These are phyloP conservation scores for Labia minor DNA, from an alignment of 2,888 invertebrate species.

Conservation along the genomic window DNA sequence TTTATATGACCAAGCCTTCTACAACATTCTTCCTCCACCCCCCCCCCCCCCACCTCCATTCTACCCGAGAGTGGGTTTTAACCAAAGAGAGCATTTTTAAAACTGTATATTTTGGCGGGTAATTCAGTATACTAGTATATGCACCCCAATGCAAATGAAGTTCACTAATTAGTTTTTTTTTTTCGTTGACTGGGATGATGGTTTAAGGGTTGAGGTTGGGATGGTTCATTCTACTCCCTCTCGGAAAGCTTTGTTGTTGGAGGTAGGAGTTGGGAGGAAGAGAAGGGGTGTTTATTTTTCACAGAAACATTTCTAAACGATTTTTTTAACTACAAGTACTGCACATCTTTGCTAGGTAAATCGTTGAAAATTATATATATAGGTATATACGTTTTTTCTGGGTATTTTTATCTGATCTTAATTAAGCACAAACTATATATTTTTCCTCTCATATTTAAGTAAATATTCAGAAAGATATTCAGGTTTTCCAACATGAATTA, in stretches of 20 bases:
- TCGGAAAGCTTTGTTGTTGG: too few species aligned
- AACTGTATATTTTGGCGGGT: conserved; percentile 13
- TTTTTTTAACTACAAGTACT: not conserved
- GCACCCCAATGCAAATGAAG: conserved; percentile 1
- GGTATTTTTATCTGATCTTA: too few species aligned
- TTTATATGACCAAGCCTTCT: not conserved
- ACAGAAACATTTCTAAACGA: not conserved
- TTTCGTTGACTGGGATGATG: not conserved
- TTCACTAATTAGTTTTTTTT: not conserved
- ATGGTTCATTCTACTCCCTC: not conserved
- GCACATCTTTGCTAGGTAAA: not conserved
- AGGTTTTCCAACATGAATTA: too few species aligned
- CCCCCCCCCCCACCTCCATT: not conserved
- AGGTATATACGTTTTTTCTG: too few species aligned
- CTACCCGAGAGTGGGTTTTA: not conserved
- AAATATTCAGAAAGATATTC: too few species aligned
- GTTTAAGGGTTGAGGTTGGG: too few species aligned
- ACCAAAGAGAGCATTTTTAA: conserved; percentile 3
- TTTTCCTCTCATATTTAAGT: too few species aligned
- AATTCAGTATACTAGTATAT: not conserved
- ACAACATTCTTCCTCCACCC: not conserved
- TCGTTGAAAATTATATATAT: not conserved
- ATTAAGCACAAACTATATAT: too few species aligned
- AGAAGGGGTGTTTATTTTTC: not conserved
- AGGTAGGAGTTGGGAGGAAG: too few species aligned